These are phyloP conservation scores for Pseudanteris insignis DNA, from an alignment of 2,888 invertebrate genomes.

Conservation along the genomic window DNA sequence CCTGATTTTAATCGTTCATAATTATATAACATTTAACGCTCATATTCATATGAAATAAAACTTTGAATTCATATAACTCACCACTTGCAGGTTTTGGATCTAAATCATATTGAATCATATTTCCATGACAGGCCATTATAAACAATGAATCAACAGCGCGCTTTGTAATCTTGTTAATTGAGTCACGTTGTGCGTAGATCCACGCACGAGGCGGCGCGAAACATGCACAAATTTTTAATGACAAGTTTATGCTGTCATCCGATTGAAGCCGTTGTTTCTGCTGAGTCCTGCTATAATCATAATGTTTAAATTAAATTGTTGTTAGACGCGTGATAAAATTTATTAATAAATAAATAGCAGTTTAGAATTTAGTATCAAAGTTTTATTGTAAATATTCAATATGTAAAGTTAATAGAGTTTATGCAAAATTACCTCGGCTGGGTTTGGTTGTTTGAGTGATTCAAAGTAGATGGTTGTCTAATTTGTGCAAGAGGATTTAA, in stretches of 20 bases:
- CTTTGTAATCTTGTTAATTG: slow-evolving; percentile 60
- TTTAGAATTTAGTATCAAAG: too few relatives aligned
- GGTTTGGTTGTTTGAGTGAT: slow-evolving; percentile 57
- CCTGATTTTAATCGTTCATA: too few relatives aligned
- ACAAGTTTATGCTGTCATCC: slow-evolving; percentile 75
- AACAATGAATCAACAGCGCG: slow-evolving; percentile 84
- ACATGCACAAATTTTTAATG: slow-evolving; percentile 80
- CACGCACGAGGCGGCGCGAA: slow-evolving; percentile 82
- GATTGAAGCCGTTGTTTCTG: slow-evolving; percentile 74
- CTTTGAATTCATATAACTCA: slow-evolving; percentile 52
- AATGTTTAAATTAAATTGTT: too few relatives aligned
- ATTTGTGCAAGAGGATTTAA: slow-evolving; percentile 87
- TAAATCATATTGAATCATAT: slow-evolving; percentile 86
- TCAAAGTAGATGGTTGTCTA: slow-evolving; percentile 72
- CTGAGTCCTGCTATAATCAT: slow-evolving; percentile 53
- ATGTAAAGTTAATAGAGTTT: too few relatives aligned
- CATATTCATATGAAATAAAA: slow-evolving; percentile 5
- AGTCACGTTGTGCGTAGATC: slow-evolving; percentile 69
- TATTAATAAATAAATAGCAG: too few relatives aligned
- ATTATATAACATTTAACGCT: too few relatives aligned
- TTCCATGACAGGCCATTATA: slow-evolving; percentile 88
- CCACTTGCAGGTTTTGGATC: slow-evolving; percentile 77
- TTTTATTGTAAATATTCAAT: not conserved
- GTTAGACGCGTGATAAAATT: too few relatives aligned
- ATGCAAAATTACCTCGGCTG: slow-evolving; percentile 61